Percentiles rank a stretch among this genome's conserved stretches.
Conservation (phyloP, 2,888 invertebrate species). For the Taphrorychus bicolor region DNA sequence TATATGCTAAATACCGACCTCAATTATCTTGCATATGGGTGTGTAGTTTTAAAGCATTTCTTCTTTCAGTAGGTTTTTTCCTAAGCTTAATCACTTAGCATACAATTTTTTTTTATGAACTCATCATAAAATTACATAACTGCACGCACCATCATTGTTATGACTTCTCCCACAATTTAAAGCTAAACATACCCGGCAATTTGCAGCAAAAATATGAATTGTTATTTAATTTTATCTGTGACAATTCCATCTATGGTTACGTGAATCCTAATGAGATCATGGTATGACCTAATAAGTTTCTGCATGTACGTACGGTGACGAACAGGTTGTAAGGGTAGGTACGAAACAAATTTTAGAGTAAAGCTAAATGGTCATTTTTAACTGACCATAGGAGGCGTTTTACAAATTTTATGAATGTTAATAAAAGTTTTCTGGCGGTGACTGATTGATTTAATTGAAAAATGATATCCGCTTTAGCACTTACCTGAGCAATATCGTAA, state of each 20-base stretch:
- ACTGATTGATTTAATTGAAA: no score
- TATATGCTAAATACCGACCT: background rate
- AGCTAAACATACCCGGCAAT: background rate
- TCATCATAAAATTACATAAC: background rate
- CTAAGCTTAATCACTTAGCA: no score
- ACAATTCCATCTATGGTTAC: slow-evolving; percentile 6
- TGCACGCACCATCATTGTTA: background rate
- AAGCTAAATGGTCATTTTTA: no score
- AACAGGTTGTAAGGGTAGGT: no score
- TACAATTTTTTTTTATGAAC: background rate
- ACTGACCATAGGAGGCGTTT: no score
- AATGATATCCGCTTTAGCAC: slow-evolving; percentile 46
- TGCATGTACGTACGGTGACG: no score
- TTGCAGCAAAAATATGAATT: slow-evolving; percentile 9
- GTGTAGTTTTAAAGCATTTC: no score
- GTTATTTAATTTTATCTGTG: slow-evolving; percentile 14
- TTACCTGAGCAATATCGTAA: slow-evolving; percentile 92
- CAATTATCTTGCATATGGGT: background rate
- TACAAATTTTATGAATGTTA: no score
- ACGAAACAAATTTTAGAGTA: no score
- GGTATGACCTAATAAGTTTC: background rate
- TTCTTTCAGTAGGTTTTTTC: no score
- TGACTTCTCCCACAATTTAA: slow-evolving; percentile 10
- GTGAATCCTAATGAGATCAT: slow-evolving; percentile 4
- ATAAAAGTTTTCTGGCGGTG: no score